Evolutionary conservation across 2,888 invertebrate genomes (phyloP), one percentile per base, ranked within the genome.

Genomic region (Gnatocerus cornutus): DNA sequence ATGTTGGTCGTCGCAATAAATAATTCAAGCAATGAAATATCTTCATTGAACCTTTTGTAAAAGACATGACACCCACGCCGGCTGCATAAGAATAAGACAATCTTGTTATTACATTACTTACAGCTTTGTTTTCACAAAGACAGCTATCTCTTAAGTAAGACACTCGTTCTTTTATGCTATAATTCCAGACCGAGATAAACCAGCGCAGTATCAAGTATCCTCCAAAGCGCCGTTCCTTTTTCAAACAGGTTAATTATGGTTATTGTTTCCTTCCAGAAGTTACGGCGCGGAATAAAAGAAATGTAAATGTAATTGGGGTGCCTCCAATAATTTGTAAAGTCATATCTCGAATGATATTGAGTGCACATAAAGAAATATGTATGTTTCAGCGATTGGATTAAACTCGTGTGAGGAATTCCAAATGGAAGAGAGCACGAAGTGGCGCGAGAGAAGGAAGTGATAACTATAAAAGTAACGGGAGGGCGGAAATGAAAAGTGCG

Each of bases 391-490:
- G 66, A 73, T 73, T 73, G 79, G 79, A 79, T 79, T 78, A 78
- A 80, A 77, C 68, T 76, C 77, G 78, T 79, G 78, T 76, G 73
- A 77, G 74, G 78, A 79, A 80, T 79, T 75, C 59, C 41, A 64
- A 72, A 63, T 63, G 56, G 59, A 43, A 33, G 59, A 58, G 45
- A 41, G 53, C 46, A 58, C 68, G 68, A 64, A 69, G 67, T 73
- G 73, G 71, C 73, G 77, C 74, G 79, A 74, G 74, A 75, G 78
- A 77, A 81, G 80, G 80, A 82, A 81, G 81, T 80, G 80, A 83
- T 83, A 82, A 82, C 82, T 81, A 82, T 83, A 84, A 83, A 82
- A 82, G 82, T 80, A 82, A 82, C 80, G 81, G 80, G 76, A 77
- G 80, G 76, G 79, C 77, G 82, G 83, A 83, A 83, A 83, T 83